A percentile compares a stretch with the other conserved stretches of the same genome.
These are phyloP conservation scores for Tiphia femorata DNA, from an alignment of 2,888 invertebrate species.

Conservation along the genomic window DNA sequence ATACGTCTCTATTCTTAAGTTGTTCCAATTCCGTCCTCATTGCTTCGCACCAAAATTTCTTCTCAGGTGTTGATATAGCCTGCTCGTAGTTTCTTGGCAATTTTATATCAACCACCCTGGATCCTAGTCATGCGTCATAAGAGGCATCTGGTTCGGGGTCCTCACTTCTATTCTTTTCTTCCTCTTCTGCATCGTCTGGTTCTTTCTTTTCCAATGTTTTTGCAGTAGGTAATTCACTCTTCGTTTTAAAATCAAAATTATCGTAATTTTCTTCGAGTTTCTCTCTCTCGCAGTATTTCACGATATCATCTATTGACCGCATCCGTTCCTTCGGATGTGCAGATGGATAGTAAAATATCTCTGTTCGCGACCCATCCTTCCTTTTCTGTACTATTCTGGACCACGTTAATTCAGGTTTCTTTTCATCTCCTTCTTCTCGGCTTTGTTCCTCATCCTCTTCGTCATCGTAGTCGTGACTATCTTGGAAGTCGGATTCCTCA, in stretches of 20 bases:
- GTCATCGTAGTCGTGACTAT: not conserved
- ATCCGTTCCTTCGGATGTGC: not conserved
- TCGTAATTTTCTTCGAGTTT: not conserved
- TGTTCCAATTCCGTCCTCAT: conserved; percentile 30
- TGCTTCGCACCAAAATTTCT: conserved; percentile 20
- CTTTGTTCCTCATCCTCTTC: not conserved
- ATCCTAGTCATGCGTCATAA: not conserved
- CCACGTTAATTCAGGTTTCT: not conserved
- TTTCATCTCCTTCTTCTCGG: not conserved
- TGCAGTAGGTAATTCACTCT: not conserved
- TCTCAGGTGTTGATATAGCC: conserved; percentile 4
- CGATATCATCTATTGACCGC: not conserved
- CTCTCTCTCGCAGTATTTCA: not conserved
- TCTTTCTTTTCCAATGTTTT: not conserved
- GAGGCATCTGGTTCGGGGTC: not conserved
- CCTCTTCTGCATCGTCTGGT: not conserved
- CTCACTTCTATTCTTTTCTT: not conserved
- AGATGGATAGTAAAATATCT: not conserved
- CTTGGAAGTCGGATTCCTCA: not conserved
- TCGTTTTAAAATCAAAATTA: conserved; percentile 1
- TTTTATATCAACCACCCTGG: too few relatives aligned
- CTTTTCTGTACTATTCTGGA: not conserved
- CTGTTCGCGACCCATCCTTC: not conserved
- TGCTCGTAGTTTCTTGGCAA: conserved; percentile 13
- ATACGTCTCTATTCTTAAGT: conserved; percentile 11